Conservation (phyloP, 1,140 invertebrate species). For the Meloidogyne hapla region DNA sequence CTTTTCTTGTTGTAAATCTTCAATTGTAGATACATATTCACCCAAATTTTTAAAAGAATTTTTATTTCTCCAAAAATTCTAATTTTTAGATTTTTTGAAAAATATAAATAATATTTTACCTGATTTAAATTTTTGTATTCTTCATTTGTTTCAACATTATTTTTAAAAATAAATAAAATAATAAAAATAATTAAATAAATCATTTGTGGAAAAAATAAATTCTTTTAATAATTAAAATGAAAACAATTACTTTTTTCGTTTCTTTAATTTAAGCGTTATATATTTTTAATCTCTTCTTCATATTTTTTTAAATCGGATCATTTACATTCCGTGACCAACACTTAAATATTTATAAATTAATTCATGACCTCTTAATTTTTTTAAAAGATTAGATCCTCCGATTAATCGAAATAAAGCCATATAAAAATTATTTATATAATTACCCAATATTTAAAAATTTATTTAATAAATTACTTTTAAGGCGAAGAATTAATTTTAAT, state of each 20-base stretch:
- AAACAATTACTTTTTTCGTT: not conserved
- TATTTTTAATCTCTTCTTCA: not conserved
- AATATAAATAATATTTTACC: not conserved
- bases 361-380: not conserved
- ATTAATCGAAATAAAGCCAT: not conserved
- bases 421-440: too few species aligned
- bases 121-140: not conserved
- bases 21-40: not conserved
- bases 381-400: not conserved
- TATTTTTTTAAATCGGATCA: not conserved
- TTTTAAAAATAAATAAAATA: not conserved
- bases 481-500: too few species aligned
- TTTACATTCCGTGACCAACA: conserved; percentile 1
- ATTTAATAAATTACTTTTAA: too few species aligned
- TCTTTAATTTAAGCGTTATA: not conserved
- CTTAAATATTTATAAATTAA: not conserved
- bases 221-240: not conserved
- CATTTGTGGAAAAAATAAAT: not conserved
- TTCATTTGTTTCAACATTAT: not conserved
- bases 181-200: not conserved
- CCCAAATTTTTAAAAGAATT: not conserved
- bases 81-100: not conserved
- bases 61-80: not conserved
- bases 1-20: not conserved
- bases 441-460: too few species aligned